Percentiles rank a stretch among this genome's conserved stretches.
These are phyloP conservation scores for Centropus unirufus DNA, from an alignment of 2,113 vertebrate species.

Conservation along the genomic window DNA sequence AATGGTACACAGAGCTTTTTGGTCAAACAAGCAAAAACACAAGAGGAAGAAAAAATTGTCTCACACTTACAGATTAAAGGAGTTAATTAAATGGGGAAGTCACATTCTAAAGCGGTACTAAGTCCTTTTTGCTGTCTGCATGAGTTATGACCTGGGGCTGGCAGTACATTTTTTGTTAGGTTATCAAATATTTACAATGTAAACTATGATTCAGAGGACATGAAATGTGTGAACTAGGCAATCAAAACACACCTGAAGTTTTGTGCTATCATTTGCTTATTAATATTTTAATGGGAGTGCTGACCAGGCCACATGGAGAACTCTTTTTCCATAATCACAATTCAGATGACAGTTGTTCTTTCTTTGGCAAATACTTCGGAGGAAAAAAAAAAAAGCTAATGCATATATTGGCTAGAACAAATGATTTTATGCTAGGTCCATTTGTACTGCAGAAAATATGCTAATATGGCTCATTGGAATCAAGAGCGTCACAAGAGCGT, in stretches of 20 bases:
- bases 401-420: neutral
- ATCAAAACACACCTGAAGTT: slow-evolving; percentile 40
- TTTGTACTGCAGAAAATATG: neutral
- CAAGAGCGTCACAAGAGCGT: neutral
- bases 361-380: neutral
- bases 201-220: slow-evolving; percentile 24
- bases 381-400: neutral
- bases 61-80: neutral
- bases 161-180: slow-evolving; percentile 52
- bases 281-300: neutral
- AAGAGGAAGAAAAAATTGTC: neutral
- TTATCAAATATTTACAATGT: slow-evolving; percentile 74
- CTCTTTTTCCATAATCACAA: neutral
- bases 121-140: slow-evolving; percentile 53
- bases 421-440: neutral
- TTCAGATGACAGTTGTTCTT: neutral
- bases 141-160: slow-evolving; percentile 55
- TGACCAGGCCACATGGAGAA: neutral
- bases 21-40: neutral
- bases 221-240: slow-evolving; percentile 39
- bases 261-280: neutral
- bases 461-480: neutral
- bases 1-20: neutral
- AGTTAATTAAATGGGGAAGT: slow-evolving; percentile 73
- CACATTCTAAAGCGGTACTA: slow-evolving; percentile 49